A percentile compares a stretch with the other conserved stretches of the same genome.
Conservation (phyloP, 2,888 invertebrate genomes). For the Philonicus albiceps region DNA sequence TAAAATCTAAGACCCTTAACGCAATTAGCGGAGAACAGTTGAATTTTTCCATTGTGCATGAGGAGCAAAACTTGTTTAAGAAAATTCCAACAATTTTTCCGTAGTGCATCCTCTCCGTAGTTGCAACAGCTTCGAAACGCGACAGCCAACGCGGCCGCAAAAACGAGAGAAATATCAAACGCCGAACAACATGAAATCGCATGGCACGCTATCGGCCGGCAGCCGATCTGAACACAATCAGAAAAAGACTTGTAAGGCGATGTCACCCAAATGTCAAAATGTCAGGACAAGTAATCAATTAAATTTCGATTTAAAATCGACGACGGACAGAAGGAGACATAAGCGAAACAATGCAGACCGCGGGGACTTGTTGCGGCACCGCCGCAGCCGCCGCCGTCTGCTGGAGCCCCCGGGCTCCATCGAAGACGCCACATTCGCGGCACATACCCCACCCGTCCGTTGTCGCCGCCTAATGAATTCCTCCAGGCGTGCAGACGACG, state of each 20-base stretch:
- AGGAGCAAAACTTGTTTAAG: background rate
- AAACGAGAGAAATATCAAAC: conserved; percentile 32
- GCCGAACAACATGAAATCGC: conserved; percentile 22
- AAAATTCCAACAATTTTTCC: background rate
- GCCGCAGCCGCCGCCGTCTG: background rate
- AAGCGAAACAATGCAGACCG: conserved; percentile 10
- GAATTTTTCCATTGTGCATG: background rate
- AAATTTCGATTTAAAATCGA: conserved; percentile 28
- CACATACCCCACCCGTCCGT: background rate
- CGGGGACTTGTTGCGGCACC: background rate
- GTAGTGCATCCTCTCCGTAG: background rate
- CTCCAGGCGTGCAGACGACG: background rate
- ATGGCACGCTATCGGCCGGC: conserved; percentile 6
- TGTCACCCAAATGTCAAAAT: conserved; percentile 38
- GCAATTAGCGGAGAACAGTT: background rate
- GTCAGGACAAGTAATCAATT: conserved; percentile 37
- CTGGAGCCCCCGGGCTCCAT: background rate
- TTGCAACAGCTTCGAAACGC: background rate
- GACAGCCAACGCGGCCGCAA: background rate
- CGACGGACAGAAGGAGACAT: conserved; percentile 1
- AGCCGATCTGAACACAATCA: conserved; percentile 35
- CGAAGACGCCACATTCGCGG: background rate
- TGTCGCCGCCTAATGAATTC: background rate
- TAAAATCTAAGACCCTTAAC: background rate
- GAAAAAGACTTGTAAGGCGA: conserved; percentile 34